A percentile compares a stretch with the other conserved stretches of the same genome.
Evolutionary conservation across 2,113 vertebrate genomes (phyloP).

Genomic region (Crotalus helleri): DNA sequence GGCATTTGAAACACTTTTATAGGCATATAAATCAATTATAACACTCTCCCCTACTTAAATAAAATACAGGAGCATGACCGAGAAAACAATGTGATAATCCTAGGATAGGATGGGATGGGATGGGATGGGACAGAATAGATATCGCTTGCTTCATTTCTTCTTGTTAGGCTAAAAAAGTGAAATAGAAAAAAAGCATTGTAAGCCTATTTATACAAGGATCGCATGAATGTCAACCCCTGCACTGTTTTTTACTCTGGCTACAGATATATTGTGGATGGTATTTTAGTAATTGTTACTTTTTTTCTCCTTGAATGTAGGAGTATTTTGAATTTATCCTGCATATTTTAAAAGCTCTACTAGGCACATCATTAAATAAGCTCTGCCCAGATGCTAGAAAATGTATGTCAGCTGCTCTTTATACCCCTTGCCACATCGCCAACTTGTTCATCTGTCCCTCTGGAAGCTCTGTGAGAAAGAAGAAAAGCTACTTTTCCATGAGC

Average conservation of each 20-base stretch:
- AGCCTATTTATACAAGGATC: not conserved
- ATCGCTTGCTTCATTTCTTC: not conserved
- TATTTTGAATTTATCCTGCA: conserved; percentile 39
- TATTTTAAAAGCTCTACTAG: conserved; percentile 44
- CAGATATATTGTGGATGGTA: conserved; percentile 21
- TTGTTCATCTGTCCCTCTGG: conserved; percentile 70
- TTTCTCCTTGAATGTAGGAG: conserved; percentile 14
- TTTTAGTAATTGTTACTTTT: conserved; percentile 20
- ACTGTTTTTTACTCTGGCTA: not conserved
- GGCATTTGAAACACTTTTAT: not conserved
- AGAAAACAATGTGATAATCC: not conserved
- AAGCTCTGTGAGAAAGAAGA: conserved; percentile 63
- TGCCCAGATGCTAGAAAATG: conserved; percentile 68
- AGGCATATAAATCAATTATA: not conserved
- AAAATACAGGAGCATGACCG: not conserved
- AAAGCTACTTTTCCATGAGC: conserved; percentile 61
- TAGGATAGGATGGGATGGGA: not conserved
- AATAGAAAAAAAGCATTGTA: not conserved
- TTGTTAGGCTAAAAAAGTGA: not conserved
- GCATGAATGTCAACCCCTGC: not conserved
- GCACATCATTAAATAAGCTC: conserved; percentile 62
- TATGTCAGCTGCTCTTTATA: conserved; percentile 68
- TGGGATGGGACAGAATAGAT: not conserved
- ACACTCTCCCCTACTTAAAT: not conserved
- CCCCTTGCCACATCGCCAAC: conserved; percentile 59